A percentile compares a stretch with the other conserved stretches of the same genome.
These are phyloP conservation scores for Metopia argyrocephala DNA, from an alignment of 2,888 invertebrate species.

Conservation along the genomic window DNA sequence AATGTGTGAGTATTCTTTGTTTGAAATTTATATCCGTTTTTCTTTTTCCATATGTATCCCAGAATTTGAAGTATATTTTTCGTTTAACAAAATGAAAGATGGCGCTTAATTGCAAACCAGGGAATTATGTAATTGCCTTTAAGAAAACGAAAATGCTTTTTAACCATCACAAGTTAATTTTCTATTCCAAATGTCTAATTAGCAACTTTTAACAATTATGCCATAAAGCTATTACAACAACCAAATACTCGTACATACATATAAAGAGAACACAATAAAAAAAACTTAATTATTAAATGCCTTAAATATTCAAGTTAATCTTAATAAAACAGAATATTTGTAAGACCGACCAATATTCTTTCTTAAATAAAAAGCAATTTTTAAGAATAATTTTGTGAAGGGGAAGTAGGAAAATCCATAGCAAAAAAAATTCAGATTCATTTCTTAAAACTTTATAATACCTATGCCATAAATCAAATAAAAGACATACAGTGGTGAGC, in stretches of 20 bases:
- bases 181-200: conserved; percentile 42
- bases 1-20: background rate
- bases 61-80: background rate
- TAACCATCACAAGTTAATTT: conserved; percentile 33
- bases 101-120: conserved; percentile 74
- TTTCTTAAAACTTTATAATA: no score
- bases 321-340: conserved; percentile 4
- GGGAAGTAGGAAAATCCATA: no score
- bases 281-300: background rate
- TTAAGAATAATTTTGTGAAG: background rate
- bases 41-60: background rate
- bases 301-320: conserved; percentile 25
- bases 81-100: conserved; percentile 45
- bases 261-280: background rate
- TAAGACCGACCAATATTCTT: conserved; percentile 1
- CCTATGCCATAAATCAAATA: no score
- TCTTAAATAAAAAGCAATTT: no score
- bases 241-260: background rate
- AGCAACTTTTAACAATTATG: conserved; percentile 10
- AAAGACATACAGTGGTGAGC: no score
- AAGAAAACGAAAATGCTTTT: conserved; percentile 65
- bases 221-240: background rate
- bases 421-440: no score
- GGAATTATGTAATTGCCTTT: conserved; percentile 75
- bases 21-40: background rate